phyloP scores from a whole-genome alignment of 2,797 vertebrate species.

The Tarsius wallacei region DNA sequence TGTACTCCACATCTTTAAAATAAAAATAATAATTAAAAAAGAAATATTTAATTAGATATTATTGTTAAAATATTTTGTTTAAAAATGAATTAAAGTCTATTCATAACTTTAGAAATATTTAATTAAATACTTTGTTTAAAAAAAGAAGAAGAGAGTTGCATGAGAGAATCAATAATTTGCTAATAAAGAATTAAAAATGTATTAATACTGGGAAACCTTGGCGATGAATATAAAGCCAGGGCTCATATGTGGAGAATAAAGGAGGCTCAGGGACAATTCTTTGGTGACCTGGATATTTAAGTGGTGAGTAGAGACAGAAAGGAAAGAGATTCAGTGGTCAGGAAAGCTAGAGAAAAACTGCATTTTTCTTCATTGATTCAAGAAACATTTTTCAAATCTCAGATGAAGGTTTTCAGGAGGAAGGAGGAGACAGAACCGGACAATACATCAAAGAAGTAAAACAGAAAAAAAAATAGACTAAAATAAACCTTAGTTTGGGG shows the following conservation, averaged over 20 bases:
- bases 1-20: too few relatives aligned
- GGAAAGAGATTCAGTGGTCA: background rate
- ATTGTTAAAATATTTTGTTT: too few relatives aligned
- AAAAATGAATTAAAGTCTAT: too few relatives aligned
- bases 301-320: background rate
- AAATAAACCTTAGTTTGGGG: background rate
- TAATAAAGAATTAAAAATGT: background rate
- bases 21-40: too few relatives aligned
- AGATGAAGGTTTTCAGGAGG: background rate
- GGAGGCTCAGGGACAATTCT: background rate
- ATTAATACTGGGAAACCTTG: background rate
- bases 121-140: too few relatives aligned
- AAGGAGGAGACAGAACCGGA: background rate
- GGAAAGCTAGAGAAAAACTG: background rate
- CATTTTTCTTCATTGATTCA: background rate
- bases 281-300: background rate
- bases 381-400: background rate
- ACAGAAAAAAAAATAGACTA: constrained; percentile 5
- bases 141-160: background rate
- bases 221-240: background rate
- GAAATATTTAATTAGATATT: too few relatives aligned
- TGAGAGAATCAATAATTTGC: background rate
- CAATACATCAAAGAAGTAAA: constrained; percentile 29
- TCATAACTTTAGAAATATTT: too few relatives aligned
- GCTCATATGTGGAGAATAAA: background rate